phyloP scores from a whole-genome alignment of 2,888 invertebrate genomes.

The Eupithecia dodoneata region DNA sequence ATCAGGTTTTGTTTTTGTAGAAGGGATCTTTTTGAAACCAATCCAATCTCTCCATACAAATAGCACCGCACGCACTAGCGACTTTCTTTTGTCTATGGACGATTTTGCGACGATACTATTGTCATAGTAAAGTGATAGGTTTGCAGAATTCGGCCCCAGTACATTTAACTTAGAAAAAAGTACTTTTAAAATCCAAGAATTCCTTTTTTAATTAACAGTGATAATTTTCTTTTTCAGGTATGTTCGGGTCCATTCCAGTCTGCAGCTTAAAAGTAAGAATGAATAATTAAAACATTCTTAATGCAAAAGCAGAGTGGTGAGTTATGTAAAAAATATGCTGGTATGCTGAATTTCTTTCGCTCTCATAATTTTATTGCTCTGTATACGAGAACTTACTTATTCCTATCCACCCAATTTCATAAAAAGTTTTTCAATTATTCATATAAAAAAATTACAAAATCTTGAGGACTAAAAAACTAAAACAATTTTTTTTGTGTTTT shows the following conservation, averaged over 20 bases:
- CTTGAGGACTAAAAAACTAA: background rate
- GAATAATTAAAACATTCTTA: slow-evolving; percentile 2
- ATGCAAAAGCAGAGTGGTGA: background rate
- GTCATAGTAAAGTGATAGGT: no score
- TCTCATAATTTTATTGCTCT: background rate
- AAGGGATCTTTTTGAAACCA: no score
- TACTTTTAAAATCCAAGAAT: background rate
- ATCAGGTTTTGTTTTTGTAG: background rate
- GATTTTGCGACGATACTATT: no score
- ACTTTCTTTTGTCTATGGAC: no score
- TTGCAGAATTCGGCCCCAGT: background rate
- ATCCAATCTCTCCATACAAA: no score
- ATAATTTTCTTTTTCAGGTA: slow-evolving; percentile 14
- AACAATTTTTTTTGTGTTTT: background rate
- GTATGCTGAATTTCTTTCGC: background rate
- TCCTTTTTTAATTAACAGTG: background rate
- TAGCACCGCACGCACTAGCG: no score
- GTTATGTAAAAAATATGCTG: slow-evolving; percentile 11
- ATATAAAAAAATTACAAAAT: background rate
- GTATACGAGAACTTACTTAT: background rate
- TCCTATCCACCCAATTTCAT: background rate
- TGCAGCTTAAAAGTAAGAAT: slow-evolving; percentile 3
- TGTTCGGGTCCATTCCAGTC: background rate
- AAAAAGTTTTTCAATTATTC: background rate
- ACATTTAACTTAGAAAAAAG: background rate